These are phyloP conservation scores for Recurvirostra avosetta DNA, from an alignment of 2,113 vertebrate species.

Conservation along the genomic window DNA sequence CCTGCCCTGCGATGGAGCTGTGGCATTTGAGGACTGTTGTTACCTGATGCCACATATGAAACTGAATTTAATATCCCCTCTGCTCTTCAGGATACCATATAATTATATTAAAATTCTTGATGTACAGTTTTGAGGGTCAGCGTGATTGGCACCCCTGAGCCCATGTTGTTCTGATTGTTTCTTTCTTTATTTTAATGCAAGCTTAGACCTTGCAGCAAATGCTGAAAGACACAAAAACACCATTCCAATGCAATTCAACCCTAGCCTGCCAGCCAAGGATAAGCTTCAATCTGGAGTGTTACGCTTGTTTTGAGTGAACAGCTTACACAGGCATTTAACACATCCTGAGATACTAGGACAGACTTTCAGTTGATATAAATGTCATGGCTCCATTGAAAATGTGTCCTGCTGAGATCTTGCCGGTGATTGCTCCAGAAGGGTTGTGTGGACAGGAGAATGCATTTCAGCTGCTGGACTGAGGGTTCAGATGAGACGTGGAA, in stretches of 20 bases:
- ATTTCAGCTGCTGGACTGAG: background rate
- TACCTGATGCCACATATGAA: background rate
- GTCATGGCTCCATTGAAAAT: background rate
- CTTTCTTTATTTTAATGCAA: background rate
- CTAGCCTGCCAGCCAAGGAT: background rate
- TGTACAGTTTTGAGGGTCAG: background rate
- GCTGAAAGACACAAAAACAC: background rate
- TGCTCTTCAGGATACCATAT: background rate
- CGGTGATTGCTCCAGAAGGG: background rate
- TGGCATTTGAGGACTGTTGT: background rate
- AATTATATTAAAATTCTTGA: background rate
- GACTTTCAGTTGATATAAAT: background rate
- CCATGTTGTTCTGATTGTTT: background rate
- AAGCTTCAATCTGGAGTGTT: background rate
- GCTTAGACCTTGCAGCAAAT: background rate
- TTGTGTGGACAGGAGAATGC: background rate
- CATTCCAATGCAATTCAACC: background rate
- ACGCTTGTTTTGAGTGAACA: background rate
- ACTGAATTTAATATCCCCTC: background rate
- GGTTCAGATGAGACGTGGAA: background rate
- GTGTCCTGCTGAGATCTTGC: background rate
- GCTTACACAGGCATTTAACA: background rate
- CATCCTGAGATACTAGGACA: background rate
- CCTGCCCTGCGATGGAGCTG: fast-evolving
- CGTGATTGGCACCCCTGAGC: background rate